Conservation (phyloP, 2,888 invertebrate species). For the Microchrysa polita region DNA sequence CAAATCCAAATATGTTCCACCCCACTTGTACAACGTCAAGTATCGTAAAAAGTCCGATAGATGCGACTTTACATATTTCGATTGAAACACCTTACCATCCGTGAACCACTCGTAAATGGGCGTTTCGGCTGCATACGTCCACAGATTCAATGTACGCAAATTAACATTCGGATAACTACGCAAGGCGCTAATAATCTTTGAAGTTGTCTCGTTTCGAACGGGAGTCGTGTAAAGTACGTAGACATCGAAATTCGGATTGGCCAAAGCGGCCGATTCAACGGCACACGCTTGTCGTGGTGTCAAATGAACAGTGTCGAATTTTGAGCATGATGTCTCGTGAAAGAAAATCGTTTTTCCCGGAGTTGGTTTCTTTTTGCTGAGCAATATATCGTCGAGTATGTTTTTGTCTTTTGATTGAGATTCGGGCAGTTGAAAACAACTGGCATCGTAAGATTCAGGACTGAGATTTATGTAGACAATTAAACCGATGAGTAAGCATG, state of each 20-base stretch:
- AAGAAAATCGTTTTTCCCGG: conserved; percentile 61
- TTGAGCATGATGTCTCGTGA: conserved; percentile 61
- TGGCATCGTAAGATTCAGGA: not conserved
- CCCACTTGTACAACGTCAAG: conserved; percentile 73
- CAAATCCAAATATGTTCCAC: conserved; percentile 80
- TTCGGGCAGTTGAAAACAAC: not conserved
- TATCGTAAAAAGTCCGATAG: conserved; percentile 60
- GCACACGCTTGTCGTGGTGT: conserved; percentile 62
- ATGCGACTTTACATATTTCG: conserved; percentile 57
- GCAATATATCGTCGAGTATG: conserved; percentile 54
- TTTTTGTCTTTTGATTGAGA: too few species aligned
- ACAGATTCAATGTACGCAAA: conserved; percentile 58
- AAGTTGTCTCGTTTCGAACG: conserved; percentile 50
- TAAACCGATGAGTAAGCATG: not conserved
- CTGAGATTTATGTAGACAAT: not conserved
- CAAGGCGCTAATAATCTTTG: conserved; percentile 55
- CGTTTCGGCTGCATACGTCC: conserved; percentile 59
- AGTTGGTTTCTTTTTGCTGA: conserved; percentile 55
- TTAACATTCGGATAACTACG: conserved; percentile 58
- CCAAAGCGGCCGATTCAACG: conserved; percentile 62
- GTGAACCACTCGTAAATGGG: conserved; percentile 60
- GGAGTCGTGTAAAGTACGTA: conserved; percentile 61
- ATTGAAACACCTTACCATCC: conserved; percentile 56
- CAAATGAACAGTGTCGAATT: conserved; percentile 51
- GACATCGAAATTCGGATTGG: conserved; percentile 60